Base-by-base conservation (phyloP, 2,888 invertebrate genomes). In the Stenoptilia bipunctidactyla region DNA sequence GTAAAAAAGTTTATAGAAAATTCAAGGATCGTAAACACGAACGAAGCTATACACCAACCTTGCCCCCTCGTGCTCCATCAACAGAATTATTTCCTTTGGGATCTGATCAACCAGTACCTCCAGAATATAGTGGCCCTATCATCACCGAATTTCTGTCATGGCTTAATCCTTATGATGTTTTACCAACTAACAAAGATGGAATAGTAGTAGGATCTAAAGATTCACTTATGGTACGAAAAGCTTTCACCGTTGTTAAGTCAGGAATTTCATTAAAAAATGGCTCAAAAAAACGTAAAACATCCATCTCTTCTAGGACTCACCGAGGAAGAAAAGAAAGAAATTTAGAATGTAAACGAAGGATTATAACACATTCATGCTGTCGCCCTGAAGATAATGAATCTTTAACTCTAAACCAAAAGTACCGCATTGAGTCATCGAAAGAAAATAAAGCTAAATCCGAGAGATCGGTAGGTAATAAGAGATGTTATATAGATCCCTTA, bases 141-240 rank as follows among this genome's bases (percentile, higher is more conserved):
- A 89, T 90, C 46, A 88, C 88, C 20, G 90, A 90, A 51, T 79
- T 90, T 44, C 87, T 90, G 37, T 86, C 88, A 25, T 89, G 90
- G 77, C 57, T 90, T 25, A 88, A 90, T 53, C 86, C 86, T 12
- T 85, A 71, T 43, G 80, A 77, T 42, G 58, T 65, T 9, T 48
- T 72, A 36, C 74, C 70, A 36, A 72, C 63, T 30, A 70, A 74
- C 45, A 79, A 69, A 49, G 73, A 79, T 27, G 79, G 79, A 25
- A 55, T 83, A 20, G 44, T 75, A 34, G 36, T 79, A 42, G 68
- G 56, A 1, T 58, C 69, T 13, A 68, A 64, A 55, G 72, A 76
- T 15, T 69, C 80, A 0, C 60, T 76, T 10, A 75, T 71, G 76
- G 83, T 85, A 79, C 79, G 82, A 52, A 79, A 79, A 61, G 79